Evolutionary conservation across 2,888 invertebrate species (phyloP).

Genomic region (Tetragonisca angustula): DNA sequence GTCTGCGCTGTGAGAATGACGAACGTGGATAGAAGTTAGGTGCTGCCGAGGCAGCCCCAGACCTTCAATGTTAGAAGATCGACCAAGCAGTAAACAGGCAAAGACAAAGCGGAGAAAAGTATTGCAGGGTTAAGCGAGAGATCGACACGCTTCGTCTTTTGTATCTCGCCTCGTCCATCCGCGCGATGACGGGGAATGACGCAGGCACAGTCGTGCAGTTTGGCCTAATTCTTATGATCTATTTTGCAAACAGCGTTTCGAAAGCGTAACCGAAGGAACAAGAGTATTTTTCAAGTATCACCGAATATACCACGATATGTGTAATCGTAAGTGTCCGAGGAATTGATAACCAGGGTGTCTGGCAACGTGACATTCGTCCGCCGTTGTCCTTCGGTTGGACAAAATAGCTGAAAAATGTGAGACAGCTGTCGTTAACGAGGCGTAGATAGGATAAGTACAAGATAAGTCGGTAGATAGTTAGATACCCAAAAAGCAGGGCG

Average conservation of each 20-base stretch:
- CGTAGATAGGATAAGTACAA: slow-evolving; percentile 63
- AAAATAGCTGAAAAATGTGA: slow-evolving; percentile 39
- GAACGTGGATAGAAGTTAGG: neutral
- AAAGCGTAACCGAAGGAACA: neutral
- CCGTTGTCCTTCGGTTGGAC: slow-evolving; percentile 45
- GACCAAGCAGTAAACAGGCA: neutral
- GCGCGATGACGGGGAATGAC: neutral
- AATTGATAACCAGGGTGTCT: slow-evolving; percentile 2
- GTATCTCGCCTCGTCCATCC: neutral
- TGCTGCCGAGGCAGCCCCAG: neutral
- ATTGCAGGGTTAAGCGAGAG: neutral
- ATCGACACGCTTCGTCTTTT: neutral
- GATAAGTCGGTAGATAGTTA: slow-evolving; percentile 55
- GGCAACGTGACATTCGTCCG: slow-evolving; percentile 42
- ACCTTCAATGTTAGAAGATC: neutral
- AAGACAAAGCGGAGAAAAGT: neutral
- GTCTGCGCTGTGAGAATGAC: neutral
- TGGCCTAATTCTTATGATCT: neutral
- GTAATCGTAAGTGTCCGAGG: slow-evolving; percentile 1
- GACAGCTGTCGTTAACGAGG: slow-evolving; percentile 51
- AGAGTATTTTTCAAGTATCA: neutral
- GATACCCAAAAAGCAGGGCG: slow-evolving; percentile 54
- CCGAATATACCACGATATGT: neutral
- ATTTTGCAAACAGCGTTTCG: slow-evolving; percentile 11
- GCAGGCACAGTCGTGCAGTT: neutral